Conservation (phyloP, 2,888 invertebrate species). For the Acronicta alni region DNA sequence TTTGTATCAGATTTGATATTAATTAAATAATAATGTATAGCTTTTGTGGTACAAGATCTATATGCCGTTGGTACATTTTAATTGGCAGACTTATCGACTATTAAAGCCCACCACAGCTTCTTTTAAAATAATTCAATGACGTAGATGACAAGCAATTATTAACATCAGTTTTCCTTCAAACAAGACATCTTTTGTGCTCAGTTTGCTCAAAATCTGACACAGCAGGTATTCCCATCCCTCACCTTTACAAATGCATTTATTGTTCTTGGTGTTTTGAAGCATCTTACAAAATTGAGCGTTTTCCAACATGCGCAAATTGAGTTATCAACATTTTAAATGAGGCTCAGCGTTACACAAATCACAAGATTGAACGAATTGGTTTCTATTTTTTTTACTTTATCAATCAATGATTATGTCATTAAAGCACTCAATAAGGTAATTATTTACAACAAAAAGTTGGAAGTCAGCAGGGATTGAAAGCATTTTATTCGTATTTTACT, state of each 20-base stretch:
- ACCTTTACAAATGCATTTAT: slow-evolving; percentile 24
- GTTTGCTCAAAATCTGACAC: slow-evolving; percentile 31
- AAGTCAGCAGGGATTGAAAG: background rate
- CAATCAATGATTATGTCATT: background rate
- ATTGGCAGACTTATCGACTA: background rate
- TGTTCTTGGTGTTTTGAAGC: slow-evolving; percentile 24
- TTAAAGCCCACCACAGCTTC: background rate
- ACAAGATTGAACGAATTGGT: background rate
- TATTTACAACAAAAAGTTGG: background rate
- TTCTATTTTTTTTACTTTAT: background rate
- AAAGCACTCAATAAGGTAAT: background rate
- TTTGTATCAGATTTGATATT: background rate
- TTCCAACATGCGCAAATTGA: slow-evolving; percentile 33
- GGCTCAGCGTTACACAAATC: background rate
- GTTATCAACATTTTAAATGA: slow-evolving; percentile 15
- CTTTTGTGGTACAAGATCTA: background rate
- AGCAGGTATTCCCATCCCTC: slow-evolving; percentile 39
- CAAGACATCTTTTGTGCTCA: slow-evolving; percentile 8
- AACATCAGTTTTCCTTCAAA: slow-evolving; percentile 12
- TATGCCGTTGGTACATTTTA: background rate
- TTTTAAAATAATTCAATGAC: slow-evolving; percentile 13
- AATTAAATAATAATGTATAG: too few species aligned
- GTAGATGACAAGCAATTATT: slow-evolving; percentile 14
- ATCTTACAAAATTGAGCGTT: slow-evolving; percentile 6
- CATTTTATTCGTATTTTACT: background rate